A percentile compares a stretch with the other conserved stretches of the same genome.
Conservation (phyloP, 2,888 invertebrate genomes). For the Junonia oenone region DNA sequence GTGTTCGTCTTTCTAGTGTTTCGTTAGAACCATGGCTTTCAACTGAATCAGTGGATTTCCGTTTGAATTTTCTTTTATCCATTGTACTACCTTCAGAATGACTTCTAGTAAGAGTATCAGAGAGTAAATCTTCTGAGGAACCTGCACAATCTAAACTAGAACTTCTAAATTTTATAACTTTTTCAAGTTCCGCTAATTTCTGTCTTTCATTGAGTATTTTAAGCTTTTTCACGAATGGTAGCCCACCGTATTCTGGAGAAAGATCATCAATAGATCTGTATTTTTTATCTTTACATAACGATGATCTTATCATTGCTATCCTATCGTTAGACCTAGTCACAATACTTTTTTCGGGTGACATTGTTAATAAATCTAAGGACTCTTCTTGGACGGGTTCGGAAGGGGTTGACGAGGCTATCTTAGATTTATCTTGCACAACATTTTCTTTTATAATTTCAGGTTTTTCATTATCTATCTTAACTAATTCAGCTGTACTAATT, state of each 20-base stretch:
- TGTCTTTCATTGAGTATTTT: constrained; percentile 93
- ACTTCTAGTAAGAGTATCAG: constrained; percentile 84
- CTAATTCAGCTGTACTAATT: constrained; percentile 69
- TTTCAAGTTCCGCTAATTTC: constrained; percentile 90
- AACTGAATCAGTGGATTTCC: constrained; percentile 62
- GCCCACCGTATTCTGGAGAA: constrained; percentile 91
- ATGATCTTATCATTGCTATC: constrained; percentile 41
- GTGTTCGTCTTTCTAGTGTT: constrained; percentile 87
- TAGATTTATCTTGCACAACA: constrained; percentile 60
- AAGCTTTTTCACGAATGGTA: constrained; percentile 92
- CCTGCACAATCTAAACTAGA: constrained; percentile 88
- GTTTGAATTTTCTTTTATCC: constrained; percentile 75
- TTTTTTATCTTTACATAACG: constrained; percentile 79
- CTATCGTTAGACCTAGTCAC: constrained; percentile 43
- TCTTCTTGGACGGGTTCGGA: constrained; percentile 70
- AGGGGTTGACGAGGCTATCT: constrained; percentile 64
- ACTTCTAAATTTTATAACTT: constrained; percentile 86
- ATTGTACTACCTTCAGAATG: constrained; percentile 90
- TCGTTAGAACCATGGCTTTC: constrained; percentile 83
- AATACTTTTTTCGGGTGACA: constrained; percentile 57
- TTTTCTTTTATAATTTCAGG: constrained; percentile 54
- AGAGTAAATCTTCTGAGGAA: constrained; percentile 78
- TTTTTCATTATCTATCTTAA: constrained; percentile 74
- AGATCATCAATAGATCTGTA: constrained; percentile 92
- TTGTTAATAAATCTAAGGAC: constrained; percentile 63